These are phyloP conservation scores for Stegastes partitus DNA, from an alignment of 2,113 vertebrate species.

Conservation along the genomic window DNA sequence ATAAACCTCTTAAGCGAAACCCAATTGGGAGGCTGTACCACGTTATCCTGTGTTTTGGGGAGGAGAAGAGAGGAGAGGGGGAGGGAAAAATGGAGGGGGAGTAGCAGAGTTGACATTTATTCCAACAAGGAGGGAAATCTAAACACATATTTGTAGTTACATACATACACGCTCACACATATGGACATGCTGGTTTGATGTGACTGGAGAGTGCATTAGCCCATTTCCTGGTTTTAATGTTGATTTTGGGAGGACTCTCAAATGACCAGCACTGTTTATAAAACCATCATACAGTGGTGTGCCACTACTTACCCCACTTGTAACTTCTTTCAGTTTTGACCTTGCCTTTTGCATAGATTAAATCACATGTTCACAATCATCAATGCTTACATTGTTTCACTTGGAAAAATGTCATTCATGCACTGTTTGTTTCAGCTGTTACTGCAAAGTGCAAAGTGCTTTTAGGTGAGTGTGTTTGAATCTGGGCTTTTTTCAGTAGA, in stretches of 20 bases:
- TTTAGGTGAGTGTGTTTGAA: conserved; percentile 25
- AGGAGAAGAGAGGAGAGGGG: conserved; percentile 69
- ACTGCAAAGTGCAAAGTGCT: too few relatives aligned
- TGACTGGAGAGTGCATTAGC: conserved; percentile 36
- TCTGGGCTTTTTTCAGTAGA: conserved; percentile 5
- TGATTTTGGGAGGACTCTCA: conserved; percentile 32
- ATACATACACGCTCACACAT: conserved; percentile 46
- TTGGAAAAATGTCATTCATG: neutral
- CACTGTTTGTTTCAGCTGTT: neutral
- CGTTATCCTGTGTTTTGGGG: conserved; percentile 83
- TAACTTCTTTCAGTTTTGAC: conserved; percentile 21
- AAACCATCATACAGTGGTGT: conserved; percentile 47
- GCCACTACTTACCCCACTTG: conserved; percentile 18
- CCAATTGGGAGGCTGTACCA: conserved; percentile 84
- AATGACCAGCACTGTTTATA: conserved; percentile 47
- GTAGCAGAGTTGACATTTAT: conserved; percentile 79
- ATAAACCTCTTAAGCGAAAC: conserved; percentile 89
- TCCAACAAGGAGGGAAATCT: conserved; percentile 75
- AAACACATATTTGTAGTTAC: conserved; percentile 58
- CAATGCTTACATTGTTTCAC: neutral
- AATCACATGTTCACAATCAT: conserved; percentile 24
- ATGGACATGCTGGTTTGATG: conserved; percentile 44
- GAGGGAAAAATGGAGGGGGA: conserved; percentile 38
- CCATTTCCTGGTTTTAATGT: conserved; percentile 56
- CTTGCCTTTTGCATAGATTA: conserved; percentile 38